Evolutionary conservation across 2,797 vertebrate species (phyloP).

Genomic region (Ctenosaura bakeri): DNA sequence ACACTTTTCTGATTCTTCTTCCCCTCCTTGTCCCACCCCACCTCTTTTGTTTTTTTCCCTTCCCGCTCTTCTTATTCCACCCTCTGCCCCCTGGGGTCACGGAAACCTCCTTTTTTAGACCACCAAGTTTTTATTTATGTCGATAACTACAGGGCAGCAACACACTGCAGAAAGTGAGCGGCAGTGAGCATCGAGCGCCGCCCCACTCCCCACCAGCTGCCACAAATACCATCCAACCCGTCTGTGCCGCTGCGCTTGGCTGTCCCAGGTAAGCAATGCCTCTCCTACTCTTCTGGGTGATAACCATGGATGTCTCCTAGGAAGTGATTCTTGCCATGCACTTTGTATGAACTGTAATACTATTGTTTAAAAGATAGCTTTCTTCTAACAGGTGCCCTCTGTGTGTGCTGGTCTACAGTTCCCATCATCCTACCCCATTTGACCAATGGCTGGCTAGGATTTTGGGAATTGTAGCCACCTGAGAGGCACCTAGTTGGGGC

Average conservation of each 20-base stretch:
- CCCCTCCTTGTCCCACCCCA: constrained; percentile 79
- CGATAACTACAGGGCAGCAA: constrained; percentile 95
- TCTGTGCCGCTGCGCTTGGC: constrained; percentile 71
- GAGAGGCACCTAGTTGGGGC: background rate
- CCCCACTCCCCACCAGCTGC: constrained; percentile 82
- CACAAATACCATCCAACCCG: constrained; percentile 80
- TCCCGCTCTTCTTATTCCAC: constrained; percentile 78
- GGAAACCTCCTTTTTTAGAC: constrained; percentile 89
- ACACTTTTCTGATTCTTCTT: constrained; percentile 91
- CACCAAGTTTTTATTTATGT: constrained; percentile 99
- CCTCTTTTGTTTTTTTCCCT: constrained; percentile 63
- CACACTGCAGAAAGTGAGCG: constrained; percentile 85
- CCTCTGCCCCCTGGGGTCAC: constrained; percentile 85
- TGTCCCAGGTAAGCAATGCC: constrained; percentile 72
- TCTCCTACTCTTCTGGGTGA: background rate
- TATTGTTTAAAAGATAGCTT: background rate
- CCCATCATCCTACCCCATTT: background rate
- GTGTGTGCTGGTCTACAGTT: background rate
- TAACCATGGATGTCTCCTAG: no score
- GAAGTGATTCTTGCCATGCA: background rate
- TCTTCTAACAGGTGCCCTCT: background rate
- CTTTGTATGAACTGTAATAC: background rate
- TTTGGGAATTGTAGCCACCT: background rate
- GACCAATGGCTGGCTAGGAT: background rate
- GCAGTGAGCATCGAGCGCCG: constrained; percentile 85